Percentiles rank a stretch among this genome's conserved stretches.
phyloP scores from a whole-genome alignment of 2,113 vertebrate species.

The Perccottus glenii region DNA sequence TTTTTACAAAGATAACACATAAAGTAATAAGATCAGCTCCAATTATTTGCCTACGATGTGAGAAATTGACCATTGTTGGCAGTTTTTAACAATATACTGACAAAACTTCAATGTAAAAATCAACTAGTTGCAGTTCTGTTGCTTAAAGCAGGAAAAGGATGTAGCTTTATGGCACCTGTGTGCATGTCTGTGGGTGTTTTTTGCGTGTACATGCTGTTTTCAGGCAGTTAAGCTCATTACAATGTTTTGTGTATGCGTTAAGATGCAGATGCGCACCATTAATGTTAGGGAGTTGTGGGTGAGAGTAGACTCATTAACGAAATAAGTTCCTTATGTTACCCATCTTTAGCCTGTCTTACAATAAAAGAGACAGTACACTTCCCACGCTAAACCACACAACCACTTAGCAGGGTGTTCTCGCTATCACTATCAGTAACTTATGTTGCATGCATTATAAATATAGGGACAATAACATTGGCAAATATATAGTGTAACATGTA shows the following conservation, averaged over 20 bases:
- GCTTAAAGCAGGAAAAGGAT: neutral
- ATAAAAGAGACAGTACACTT: neutral
- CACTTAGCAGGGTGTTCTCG: no score
- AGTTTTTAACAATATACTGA: no score
- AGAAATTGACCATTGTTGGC: no score
- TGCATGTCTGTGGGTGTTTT: conserved; percentile 5
- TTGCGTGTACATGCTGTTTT: conserved; percentile 23
- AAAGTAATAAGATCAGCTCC: conserved; percentile 41
- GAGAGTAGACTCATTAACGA: conserved; percentile 37
- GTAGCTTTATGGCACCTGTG: conserved; percentile 8
- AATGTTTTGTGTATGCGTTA: conserved; percentile 18
- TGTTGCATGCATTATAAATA: no score
- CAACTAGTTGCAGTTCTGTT: neutral
- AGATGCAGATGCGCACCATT: conserved; percentile 14
- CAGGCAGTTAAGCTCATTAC: conserved; percentile 19
- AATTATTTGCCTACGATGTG: no score
- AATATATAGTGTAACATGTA: no score
- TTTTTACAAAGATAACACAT: conserved; percentile 60
- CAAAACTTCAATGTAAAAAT: neutral
- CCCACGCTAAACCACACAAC: neutral
- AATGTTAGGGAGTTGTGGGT: conserved; percentile 20
- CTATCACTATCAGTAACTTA: no score
- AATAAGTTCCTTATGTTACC: conserved; percentile 44
- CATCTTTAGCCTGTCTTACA: neutral
- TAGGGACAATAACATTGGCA: no score